Conservation (phyloP, 2,113 vertebrate species). For the Nibea coibor region DNA sequence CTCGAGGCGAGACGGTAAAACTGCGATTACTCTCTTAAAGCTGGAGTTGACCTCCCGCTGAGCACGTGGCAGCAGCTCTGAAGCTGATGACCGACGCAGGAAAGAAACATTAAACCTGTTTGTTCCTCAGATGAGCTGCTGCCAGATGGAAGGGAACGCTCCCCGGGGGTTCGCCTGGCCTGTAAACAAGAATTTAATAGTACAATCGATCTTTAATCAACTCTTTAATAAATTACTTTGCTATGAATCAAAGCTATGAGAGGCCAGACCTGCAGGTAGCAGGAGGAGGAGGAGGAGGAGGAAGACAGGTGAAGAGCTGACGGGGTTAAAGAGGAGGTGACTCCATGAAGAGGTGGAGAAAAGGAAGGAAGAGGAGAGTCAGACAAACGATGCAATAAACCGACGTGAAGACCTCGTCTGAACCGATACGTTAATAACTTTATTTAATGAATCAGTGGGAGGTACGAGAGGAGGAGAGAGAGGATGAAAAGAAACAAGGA, state of each 20-base stretch:
- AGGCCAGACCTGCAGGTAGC: background rate
- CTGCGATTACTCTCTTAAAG: conserved; percentile 16
- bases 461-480: background rate
- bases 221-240: conserved; percentile 46
- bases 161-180: background rate
- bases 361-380: conserved; percentile 3
- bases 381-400: conserved; percentile 27
- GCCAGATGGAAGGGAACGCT: background rate
- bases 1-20: conserved; percentile 4
- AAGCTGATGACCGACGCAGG: conserved; percentile 22
- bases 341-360: background rate
- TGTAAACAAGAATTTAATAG: conserved; percentile 51
- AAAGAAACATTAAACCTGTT: background rate
- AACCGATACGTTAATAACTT: conserved; percentile 37
- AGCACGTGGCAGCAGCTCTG: conserved; percentile 15
- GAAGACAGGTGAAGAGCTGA: background rate
- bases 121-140: conserved; percentile 14
- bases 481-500: no score
- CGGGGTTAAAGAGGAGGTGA: background rate
- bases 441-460: conserved; percentile 43
- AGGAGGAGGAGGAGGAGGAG: background rate
- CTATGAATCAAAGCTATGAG: background rate
- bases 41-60: background rate
- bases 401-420: background rate
- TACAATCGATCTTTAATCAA: conserved; percentile 64